These are phyloP conservation scores for Cryptocephalus moraei DNA, from an alignment of 2,888 invertebrate species.

Conservation along the genomic window DNA sequence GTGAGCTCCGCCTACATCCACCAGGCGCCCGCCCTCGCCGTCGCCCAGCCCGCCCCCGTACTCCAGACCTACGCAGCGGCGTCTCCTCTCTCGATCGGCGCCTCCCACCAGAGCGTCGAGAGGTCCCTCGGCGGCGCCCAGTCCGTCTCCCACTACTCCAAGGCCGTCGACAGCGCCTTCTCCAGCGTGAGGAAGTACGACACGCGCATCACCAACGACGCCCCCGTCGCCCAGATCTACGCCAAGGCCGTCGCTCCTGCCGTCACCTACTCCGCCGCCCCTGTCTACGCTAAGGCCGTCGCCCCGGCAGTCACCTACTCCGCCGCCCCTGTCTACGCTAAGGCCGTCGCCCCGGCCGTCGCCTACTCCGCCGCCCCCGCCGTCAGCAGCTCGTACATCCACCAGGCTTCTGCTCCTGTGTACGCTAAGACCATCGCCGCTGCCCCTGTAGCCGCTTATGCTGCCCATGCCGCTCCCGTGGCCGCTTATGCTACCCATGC, in stretches of 20 bases:
- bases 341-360: conserved; percentile 6
- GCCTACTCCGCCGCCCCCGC: conserved; percentile 6
- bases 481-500: too few species aligned
- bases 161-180: conserved; percentile 49
- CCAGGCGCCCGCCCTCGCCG: conserved; percentile 12
- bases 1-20: conserved; percentile 5
- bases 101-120: conserved; percentile 46
- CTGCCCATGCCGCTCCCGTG: too few species aligned
- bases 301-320: conserved; percentile 22
- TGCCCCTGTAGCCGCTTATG: conserved; percentile 13
- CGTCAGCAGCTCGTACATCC: conserved; percentile 5
- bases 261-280: conserved; percentile 1
- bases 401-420: neutral
- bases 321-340: conserved; percentile 18
- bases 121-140: conserved; percentile 47
- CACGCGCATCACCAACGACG: conserved; percentile 48
- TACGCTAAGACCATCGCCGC: conserved; percentile 1
- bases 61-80: conserved; percentile 24
- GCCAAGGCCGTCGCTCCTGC: conserved; percentile 16
- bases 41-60: conserved; percentile 11
- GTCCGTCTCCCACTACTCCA: conserved; percentile 43
- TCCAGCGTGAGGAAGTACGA: conserved; percentile 51
- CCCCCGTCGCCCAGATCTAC: conserved; percentile 34
- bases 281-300: neutral
- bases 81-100: conserved; percentile 33